Conservation (phyloP, 2,797 vertebrate species). For the Anisognathus igniventris region DNA sequence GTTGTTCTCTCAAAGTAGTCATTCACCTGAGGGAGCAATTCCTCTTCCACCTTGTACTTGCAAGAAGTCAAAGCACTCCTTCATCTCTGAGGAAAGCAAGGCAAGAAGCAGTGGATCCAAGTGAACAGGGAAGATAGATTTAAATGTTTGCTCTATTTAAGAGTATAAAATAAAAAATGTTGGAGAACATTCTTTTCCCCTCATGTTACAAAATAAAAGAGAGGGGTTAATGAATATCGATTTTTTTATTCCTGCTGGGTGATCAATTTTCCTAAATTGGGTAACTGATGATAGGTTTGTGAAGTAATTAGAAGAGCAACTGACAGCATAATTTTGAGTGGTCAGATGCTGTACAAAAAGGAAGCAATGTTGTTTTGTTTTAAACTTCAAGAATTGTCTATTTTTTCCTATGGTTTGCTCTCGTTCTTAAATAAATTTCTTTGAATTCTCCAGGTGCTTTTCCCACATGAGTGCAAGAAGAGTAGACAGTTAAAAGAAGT, state of each 20-base stretch:
- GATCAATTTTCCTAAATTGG: neutral
- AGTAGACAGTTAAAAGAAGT: conserved; percentile 77
- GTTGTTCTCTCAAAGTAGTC: neutral
- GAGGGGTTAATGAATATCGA: neutral
- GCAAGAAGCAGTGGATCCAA: neutral
- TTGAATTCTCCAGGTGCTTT: conserved; percentile 73
- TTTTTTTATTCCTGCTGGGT: neutral
- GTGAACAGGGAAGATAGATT: neutral
- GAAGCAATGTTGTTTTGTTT: neutral
- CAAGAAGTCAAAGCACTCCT: neutral
- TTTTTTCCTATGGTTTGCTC: neutral
- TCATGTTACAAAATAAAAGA: neutral
- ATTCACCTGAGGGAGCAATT: neutral
- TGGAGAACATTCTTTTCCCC: neutral
- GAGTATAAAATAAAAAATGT: neutral
- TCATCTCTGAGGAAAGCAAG: neutral
- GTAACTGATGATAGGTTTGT: neutral
- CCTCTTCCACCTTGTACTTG: neutral
- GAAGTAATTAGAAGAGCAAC: neutral
- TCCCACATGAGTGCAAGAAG: conserved; percentile 78
- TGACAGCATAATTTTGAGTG: neutral
- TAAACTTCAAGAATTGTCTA: neutral
- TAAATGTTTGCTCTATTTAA: neutral
- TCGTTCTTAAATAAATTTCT: neutral
- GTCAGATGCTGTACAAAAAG: neutral